Evolutionary conservation across 2,797 vertebrate species (phyloP), one percentile per base, ranked within the genome.

Genomic region (Hippoglossus hippoglossus): DNA sequence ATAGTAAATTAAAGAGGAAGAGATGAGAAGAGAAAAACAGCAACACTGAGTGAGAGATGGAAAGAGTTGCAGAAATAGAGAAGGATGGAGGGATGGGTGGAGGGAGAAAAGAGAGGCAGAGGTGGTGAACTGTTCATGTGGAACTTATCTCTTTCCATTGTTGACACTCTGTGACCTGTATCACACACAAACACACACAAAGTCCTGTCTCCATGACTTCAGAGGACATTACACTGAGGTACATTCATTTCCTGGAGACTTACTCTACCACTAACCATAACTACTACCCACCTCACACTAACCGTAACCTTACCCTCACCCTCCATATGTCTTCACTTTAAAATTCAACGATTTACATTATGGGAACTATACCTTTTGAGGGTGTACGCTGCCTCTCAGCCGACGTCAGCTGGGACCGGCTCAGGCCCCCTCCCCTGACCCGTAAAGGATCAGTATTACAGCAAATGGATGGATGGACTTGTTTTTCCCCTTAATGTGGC

Each of bases 131-230:
- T 79, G 36, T 87, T 91, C 90, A 91, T 89, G 88, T 80, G 85
- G 86, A 92, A 91, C 92, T 91, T 77, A 92, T 91, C 89, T 83
- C 74, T 80, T 73, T 78, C 81, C 79, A 85, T 86, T 93, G 92
- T 93, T 91, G 88, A 91, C 85, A 89, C 77, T 77, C 87, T 84
- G 79, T 91, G 90, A 91, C 90, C 90, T 87, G 84, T 84, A 84
- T 84, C 85, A 46, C 36, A 24, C 63, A 63, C 68, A 60, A 73
- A 52, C 54, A 62, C 56, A 46, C 61, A 73, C 52, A 11, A 21
- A 51, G 21, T 24, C 50, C 19, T 49, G 18, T 21, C 47, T 9
- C 36, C 36, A 39, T 39, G 36, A 39, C 36, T 39, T 12, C 36
- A 13, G 36, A 39, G 36, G 36, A 39, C 36, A 4, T 39, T 39